These are phyloP conservation scores for Toxotes lorentzi DNA, from an alignment of 2,797 vertebrate genomes.

Conservation along the genomic window DNA sequence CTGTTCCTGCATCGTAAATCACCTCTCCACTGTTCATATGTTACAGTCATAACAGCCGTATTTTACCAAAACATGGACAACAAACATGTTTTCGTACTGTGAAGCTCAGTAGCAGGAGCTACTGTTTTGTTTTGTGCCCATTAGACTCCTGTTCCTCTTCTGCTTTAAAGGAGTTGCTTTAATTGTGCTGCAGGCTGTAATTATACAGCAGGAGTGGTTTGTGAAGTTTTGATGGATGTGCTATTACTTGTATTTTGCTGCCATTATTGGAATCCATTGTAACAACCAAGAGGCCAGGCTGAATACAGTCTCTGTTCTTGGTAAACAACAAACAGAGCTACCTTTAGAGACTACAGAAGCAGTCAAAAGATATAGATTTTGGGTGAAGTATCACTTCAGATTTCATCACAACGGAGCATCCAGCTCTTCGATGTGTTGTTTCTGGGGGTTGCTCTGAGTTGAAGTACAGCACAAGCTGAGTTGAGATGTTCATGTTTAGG, in stretches of 20 bases:
- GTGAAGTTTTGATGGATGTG: not conserved
- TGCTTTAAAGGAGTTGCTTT: not conserved
- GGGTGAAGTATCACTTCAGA: not conserved
- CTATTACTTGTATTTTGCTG: not conserved
- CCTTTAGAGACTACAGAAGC: not conserved
- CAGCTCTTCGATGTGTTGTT: not conserved
- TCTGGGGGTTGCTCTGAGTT: not conserved
- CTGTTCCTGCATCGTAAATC: not conserved
- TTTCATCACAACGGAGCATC: not conserved
- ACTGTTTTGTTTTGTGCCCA: not conserved
- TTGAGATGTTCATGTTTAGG: slow-evolving; percentile 28
- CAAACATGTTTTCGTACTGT: not conserved
- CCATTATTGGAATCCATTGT: not conserved
- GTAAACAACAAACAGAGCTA: not conserved
- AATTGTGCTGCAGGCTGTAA: not conserved
- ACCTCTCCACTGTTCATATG: not conserved
- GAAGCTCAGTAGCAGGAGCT: not conserved
- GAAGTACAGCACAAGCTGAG: not conserved
- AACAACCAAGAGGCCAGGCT: not conserved
- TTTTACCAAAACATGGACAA: not conserved
- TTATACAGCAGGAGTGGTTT: not conserved
- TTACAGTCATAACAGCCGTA: not conserved
- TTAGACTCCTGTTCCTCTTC: not conserved
- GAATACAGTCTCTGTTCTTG: not conserved
- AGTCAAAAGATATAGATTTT: not conserved